Conservation (phyloP, 1,140 invertebrate species). For the Pseudoatta argentina region DNA sequence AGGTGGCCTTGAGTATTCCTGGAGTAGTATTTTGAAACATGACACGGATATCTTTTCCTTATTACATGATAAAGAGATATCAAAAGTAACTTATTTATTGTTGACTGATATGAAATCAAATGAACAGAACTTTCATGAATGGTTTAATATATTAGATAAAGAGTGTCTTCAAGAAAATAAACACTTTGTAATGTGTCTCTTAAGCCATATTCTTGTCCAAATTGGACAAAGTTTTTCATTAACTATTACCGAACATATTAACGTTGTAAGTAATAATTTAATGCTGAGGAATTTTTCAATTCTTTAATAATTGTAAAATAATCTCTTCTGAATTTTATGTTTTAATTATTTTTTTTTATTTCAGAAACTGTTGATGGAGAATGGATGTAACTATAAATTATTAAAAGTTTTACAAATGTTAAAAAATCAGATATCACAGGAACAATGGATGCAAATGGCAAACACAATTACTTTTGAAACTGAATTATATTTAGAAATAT, state of each 20-base stretch:
- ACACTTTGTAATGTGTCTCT: constrained; percentile 67
- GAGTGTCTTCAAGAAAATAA: constrained; percentile 74
- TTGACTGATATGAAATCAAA: constrained; percentile 61
- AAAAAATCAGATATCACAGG: constrained; percentile 63
- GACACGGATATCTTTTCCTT: constrained; percentile 62
- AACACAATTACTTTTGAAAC: constrained; percentile 55
- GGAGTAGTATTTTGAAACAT: constrained; percentile 71
- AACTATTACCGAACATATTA: constrained; percentile 65
- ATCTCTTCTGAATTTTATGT: constrained; percentile 29
- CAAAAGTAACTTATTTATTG: constrained; percentile 70
- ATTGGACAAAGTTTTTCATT: constrained; percentile 61
- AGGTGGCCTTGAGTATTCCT: constrained; percentile 69
- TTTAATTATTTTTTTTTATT: constrained; percentile 20
- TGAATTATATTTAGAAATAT: constrained; percentile 73
- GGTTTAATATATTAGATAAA: constrained; percentile 63
- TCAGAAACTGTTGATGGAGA: constrained; percentile 68
- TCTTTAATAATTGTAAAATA: constrained; percentile 36
- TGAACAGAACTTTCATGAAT: constrained; percentile 54
- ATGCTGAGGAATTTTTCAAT: background rate
- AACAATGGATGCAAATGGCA: constrained; percentile 67
- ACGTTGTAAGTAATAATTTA: constrained; percentile 71
- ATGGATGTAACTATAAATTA: constrained; percentile 58
- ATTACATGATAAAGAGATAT: constrained; percentile 70
- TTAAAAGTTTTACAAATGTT: constrained; percentile 61
- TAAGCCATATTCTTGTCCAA: constrained; percentile 67